Conservation (phyloP, 2,113 vertebrate species). For the Cepphus grylle region DNA sequence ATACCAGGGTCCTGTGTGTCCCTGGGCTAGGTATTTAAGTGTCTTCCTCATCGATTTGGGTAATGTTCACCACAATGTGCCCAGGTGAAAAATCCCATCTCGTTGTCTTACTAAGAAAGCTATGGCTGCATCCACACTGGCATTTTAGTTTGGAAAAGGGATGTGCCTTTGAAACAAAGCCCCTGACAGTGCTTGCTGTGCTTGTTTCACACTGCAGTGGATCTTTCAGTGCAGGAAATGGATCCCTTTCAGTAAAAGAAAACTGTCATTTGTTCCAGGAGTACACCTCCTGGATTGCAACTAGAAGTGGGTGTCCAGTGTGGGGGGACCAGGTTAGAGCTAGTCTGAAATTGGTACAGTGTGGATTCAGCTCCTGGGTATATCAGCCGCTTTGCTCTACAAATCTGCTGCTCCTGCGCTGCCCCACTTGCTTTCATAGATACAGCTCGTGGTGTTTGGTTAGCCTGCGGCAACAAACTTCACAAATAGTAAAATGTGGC, state of each 20-base stretch:
- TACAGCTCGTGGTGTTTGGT: background rate
- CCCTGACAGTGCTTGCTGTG: background rate
- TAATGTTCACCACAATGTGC: background rate
- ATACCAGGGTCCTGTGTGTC: background rate
- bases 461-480: background rate
- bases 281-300: background rate
- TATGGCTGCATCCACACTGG: background rate
- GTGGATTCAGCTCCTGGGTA: background rate
- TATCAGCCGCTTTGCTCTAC: background rate
- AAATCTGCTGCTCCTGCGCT: background rate
- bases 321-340: background rate
- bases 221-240: background rate
- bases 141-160: background rate
- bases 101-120: background rate
- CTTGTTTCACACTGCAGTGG: background rate
- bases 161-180: background rate
- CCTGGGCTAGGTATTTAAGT: background rate
- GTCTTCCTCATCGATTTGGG: background rate
- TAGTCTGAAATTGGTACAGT: fast-evolving
- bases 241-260: background rate
- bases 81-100: background rate
- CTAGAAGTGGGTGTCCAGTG: background rate
- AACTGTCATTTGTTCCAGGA: background rate
- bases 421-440: background rate
- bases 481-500: background rate